A percentile compares a stretch with the other conserved stretches of the same genome.
Evolutionary conservation across 2,113 vertebrate species (phyloP).

Genomic region (Variabilichromis moorii): DNA sequence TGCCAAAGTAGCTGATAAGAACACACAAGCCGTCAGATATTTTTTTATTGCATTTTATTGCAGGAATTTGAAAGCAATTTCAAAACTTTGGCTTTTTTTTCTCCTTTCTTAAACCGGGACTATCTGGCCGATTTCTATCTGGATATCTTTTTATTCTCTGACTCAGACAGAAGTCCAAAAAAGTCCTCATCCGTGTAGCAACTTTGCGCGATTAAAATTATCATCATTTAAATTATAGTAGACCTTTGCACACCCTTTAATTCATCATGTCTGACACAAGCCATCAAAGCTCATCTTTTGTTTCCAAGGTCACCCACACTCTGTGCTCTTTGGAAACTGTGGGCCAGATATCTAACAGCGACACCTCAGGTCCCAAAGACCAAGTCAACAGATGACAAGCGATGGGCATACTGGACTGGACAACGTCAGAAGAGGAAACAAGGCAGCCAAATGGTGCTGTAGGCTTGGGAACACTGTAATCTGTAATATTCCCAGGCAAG

Average conservation of each 20-base stretch:
- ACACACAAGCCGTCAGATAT: background rate
- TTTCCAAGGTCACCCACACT: background rate
- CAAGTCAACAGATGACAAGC: background rate
- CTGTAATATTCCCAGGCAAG: background rate
- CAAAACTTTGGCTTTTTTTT: background rate
- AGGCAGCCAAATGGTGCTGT: background rate
- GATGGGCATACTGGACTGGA: background rate
- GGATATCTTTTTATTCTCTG: background rate
- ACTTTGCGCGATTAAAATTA: fast-evolving
- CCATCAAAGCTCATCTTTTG: background rate
- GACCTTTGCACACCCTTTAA: background rate
- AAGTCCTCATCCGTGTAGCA: background rate
- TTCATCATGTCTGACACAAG: background rate
- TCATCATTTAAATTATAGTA: background rate
- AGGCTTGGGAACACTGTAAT: background rate
- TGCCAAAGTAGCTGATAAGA: background rate
- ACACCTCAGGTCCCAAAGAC: background rate
- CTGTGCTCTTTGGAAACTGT: background rate
- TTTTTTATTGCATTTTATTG: background rate
- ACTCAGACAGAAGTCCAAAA: background rate
- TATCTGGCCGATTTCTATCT: background rate
- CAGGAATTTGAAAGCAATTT: background rate
- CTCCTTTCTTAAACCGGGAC: background rate
- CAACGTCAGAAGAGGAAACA: background rate
- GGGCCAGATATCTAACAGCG: background rate